phyloP scores from a whole-genome alignment of 2,888 invertebrate species.

The Stramonita haemastoma region DNA sequence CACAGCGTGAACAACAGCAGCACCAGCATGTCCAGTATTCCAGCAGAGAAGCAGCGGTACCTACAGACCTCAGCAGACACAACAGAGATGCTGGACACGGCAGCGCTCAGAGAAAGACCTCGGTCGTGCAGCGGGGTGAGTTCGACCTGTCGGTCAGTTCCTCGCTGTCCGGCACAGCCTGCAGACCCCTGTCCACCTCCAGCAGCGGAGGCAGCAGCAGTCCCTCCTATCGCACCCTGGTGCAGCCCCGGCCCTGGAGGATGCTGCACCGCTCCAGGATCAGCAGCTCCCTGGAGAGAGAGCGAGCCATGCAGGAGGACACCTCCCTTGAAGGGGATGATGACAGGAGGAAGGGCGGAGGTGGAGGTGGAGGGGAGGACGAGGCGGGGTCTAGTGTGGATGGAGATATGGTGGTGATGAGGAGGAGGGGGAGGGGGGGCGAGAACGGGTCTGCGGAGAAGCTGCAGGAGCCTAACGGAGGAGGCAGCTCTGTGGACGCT shows the following conservation, averaged over 20 bases:
- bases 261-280: neutral
- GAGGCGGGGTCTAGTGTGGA: slow-evolving; percentile 21
- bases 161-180: neutral
- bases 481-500: slow-evolving; percentile 10
- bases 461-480: neutral
- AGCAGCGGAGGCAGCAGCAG: neutral
- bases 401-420: neutral
- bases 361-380: neutral
- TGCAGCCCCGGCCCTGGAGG: slow-evolving; percentile 28
- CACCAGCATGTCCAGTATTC: neutral
- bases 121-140: neutral
- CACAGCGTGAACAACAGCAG: too few species aligned
- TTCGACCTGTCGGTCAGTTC: neutral
- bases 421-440: neutral
- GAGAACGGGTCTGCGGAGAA: neutral
- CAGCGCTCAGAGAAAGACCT: neutral
- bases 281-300: neutral
- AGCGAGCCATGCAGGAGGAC: slow-evolving; percentile 21
- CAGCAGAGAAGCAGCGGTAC: neutral
- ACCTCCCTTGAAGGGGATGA: slow-evolving; percentile 23
- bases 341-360: neutral
- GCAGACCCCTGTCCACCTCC: neutral
- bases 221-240: neutral
- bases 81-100: too few species aligned
- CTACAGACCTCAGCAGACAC: neutral